Evolutionary conservation across 92 coral and sea anemone species (phyloP).

Genomic region (Metridium senile): DNA sequence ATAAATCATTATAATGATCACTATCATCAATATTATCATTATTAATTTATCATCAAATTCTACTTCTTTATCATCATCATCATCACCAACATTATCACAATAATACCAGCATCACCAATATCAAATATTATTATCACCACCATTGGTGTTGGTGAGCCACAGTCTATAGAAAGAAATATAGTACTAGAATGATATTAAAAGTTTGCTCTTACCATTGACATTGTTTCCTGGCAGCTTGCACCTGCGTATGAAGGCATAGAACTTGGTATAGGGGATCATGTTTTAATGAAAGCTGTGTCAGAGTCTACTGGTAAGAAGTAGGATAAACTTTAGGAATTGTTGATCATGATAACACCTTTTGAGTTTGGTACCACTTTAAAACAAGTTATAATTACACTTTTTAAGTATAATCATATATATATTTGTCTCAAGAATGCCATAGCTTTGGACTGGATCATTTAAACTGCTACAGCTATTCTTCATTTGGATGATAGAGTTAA

Average conservation of each 20-base stretch:
- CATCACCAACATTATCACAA: neutral
- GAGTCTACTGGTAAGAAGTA: constrained; percentile 84
- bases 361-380: neutral
- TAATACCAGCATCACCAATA: neutral
- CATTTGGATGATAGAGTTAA: too few relatives aligned
- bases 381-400: neutral
- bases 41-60: too few relatives aligned
- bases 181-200: too few relatives aligned
- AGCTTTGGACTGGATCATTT: too few relatives aligned
- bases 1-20: neutral
- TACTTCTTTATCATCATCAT: neutral
- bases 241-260: constrained; percentile 99
- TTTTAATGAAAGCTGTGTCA: constrained; percentile 93
- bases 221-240: constrained; percentile 65
- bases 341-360: too few relatives aligned
- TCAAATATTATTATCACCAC: neutral
- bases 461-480: too few relatives aligned
- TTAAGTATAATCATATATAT: too few relatives aligned
- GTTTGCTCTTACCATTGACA: too few relatives aligned
- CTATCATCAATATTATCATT: neutral
- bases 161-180: too few relatives aligned
- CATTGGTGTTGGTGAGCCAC: too few relatives aligned
- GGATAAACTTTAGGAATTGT: neutral
- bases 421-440: too few relatives aligned
- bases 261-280: constrained; percentile 95